Evolutionary conservation across 2,113 vertebrate species (phyloP).

Genomic region (Thermophis baileyi): DNA sequence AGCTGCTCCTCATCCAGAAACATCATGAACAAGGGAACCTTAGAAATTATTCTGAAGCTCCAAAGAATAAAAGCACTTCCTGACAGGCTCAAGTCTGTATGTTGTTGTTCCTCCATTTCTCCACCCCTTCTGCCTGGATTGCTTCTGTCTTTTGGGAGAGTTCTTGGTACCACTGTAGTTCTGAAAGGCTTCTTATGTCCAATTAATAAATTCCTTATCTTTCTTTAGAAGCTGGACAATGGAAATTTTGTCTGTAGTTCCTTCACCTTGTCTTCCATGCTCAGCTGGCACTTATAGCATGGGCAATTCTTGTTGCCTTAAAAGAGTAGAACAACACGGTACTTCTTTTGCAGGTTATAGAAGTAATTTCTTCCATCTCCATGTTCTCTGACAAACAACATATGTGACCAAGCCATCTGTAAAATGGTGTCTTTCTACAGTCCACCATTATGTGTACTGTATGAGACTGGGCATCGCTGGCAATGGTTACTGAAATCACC

Average conservation of each 20-base stretch:
- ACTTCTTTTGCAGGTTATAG: neutral
- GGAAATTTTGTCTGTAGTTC: neutral
- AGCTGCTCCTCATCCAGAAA: neutral
- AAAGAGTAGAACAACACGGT: neutral
- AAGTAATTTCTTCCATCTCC: neutral
- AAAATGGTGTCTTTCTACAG: neutral
- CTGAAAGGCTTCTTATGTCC: neutral
- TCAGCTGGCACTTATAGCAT: neutral
- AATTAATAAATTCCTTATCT: neutral
- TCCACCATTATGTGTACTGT: neutral
- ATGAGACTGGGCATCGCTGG: neutral
- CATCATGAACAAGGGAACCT: neutral
- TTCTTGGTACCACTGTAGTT: neutral
- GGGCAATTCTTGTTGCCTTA: neutral
- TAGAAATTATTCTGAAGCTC: neutral
- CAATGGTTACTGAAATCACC: neutral
- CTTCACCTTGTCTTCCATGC: neutral
- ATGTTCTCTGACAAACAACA: neutral
- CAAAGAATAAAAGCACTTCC: neutral
- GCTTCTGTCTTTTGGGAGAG: neutral
- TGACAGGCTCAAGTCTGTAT: neutral
- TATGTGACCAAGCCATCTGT: neutral
- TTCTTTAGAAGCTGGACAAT: neutral
- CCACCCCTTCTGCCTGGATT: neutral
- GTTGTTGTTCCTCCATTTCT: neutral